Evolutionary conservation across 2,888 invertebrate species (phyloP).

Genomic region (Tenodera sinensis): DNA sequence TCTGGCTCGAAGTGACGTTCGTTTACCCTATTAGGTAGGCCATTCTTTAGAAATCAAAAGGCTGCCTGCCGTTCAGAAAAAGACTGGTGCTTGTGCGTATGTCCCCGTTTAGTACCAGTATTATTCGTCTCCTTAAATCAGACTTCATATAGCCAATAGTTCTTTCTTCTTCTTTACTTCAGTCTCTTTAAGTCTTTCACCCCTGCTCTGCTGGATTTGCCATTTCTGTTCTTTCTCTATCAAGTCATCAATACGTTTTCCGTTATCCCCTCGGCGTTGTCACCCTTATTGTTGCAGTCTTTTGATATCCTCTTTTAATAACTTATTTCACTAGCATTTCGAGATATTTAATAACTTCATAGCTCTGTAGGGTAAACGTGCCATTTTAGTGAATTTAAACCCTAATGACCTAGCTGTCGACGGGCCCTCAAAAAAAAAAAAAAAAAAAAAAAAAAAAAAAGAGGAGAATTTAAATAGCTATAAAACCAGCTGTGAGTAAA

Average conservation of each 20-base stretch:
- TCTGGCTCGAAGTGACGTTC: background rate
- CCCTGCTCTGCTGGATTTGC: background rate
- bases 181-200: background rate
- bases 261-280: no score
- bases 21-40: background rate
- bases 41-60: background rate
- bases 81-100: background rate
- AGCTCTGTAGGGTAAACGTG: no score
- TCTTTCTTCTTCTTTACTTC: background rate
- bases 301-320: no score
- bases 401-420: no score
- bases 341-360: no score
- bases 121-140: background rate
- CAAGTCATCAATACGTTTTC: background rate
- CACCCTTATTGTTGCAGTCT: no score
- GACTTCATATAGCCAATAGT: background rate
- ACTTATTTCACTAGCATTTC: no score
- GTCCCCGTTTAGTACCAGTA: background rate
- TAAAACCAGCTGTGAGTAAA: no score
- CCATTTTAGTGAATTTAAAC: no score
- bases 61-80: background rate
- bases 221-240: background rate
- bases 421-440: no score
- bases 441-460: no score
- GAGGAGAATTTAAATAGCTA: no score